Conservation (phyloP, 2,113 vertebrate genomes). For the Patagioenas fasciata region DNA sequence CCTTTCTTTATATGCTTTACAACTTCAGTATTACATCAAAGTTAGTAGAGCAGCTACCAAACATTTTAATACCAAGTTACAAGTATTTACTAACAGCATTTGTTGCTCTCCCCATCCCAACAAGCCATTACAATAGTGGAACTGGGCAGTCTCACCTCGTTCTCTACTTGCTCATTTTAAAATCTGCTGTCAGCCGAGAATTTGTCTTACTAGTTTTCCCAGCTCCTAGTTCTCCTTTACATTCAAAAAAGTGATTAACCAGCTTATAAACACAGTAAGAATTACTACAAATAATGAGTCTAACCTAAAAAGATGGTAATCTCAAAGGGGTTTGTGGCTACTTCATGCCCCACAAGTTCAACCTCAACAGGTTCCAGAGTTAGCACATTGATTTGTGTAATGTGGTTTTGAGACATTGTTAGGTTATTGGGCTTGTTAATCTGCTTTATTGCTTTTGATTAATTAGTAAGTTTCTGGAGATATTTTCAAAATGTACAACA, state of each 20-base stretch:
- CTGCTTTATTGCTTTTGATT: not conserved
- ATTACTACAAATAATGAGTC: not conserved
- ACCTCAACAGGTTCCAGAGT: not conserved
- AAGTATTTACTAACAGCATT: not conserved
- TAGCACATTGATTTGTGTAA: not conserved
- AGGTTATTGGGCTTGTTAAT: not conserved
- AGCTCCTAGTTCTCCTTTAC: not conserved
- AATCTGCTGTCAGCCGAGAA: not conserved
- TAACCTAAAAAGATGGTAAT: not conserved
- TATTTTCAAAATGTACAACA: not conserved
- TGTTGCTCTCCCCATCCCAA: not conserved
- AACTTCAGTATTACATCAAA: not conserved
- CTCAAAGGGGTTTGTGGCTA: not conserved
- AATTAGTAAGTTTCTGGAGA: not conserved
- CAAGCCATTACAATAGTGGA: not conserved
- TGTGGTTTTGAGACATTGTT: not conserved
- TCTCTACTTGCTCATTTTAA: not conserved
- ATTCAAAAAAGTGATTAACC: slow-evolving; percentile 7
- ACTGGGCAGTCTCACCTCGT: not conserved
- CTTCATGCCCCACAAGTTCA: not conserved
- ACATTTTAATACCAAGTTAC: not conserved
- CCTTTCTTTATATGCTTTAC: not conserved
- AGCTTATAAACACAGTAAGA: not conserved
- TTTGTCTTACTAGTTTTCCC: not conserved
- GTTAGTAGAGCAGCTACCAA: not conserved